These are phyloP conservation scores for Drosophila melanocephala DNA, from an alignment of 2,888 invertebrate species.

Conservation along the genomic window DNA sequence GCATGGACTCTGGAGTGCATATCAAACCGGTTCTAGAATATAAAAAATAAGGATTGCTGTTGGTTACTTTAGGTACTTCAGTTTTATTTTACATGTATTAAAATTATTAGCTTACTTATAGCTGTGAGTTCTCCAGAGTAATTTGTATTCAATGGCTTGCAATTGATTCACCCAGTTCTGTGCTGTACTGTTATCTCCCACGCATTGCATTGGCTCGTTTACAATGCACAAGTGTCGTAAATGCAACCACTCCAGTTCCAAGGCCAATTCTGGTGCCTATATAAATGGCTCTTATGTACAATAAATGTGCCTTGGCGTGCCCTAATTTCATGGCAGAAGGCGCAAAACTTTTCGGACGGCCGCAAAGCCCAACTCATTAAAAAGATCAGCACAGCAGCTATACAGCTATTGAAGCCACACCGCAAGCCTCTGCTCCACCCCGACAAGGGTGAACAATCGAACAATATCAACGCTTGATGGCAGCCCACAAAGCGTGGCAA, in stretches of 20 bases:
- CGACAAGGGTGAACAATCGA: slow-evolving; percentile 68
- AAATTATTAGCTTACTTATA: neutral
- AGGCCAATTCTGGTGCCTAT: slow-evolving; percentile 54
- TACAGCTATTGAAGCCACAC: neutral
- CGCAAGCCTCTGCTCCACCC: slow-evolving; percentile 14
- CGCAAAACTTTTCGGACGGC: slow-evolving; percentile 70
- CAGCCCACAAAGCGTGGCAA: slow-evolving; percentile 47
- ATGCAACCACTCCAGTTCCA: slow-evolving; percentile 62
- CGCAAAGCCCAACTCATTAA: slow-evolving; percentile 75
- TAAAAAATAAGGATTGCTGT: neutral
- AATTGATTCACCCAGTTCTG: neutral
- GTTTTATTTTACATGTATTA: neutral
- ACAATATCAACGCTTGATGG: slow-evolving; percentile 76
- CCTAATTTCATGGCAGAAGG: slow-evolving; percentile 73
- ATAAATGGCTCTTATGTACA: slow-evolving; percentile 31
- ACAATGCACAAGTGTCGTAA: slow-evolving; percentile 42
- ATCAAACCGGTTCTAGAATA: neutral
- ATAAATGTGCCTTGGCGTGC: slow-evolving; percentile 60
- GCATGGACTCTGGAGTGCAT: neutral
- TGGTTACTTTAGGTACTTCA: neutral
- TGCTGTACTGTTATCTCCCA: neutral
- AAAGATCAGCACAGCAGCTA: slow-evolving; percentile 69
- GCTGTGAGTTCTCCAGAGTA: neutral
- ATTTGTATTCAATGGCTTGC: neutral
- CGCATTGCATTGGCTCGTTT: neutral